Base-by-base conservation (phyloP, 1,140 invertebrate genomes). In the Limonius californicus region DNA sequence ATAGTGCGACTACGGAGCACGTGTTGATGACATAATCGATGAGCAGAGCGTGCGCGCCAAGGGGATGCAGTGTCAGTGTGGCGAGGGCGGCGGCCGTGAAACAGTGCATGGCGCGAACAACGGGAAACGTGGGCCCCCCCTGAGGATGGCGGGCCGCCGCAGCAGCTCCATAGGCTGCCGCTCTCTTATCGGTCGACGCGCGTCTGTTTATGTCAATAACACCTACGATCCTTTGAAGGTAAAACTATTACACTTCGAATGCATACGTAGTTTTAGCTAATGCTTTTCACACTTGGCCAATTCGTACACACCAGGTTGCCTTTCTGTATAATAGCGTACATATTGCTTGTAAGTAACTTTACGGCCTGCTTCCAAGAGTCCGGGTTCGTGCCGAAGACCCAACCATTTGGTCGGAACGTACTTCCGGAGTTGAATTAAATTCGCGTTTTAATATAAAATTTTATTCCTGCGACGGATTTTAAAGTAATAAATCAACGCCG, bases 81-180 rank as follows among this genome's bases (percentile, higher is more conserved):
- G 56, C 62, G 67, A 63, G 67, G 67, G 67, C 67, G 67, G 66
- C 67, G 62, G 64, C 65, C 62, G 60, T 62, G 57, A 57, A 62
- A 68, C 59, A 60, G 59, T 69, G 50, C 57, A 62, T 64, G 64
- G 59, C 62, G 64, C 54, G 55, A 66, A 59, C 59, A 60, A 55
- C 55, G 59, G 57, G 63, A 30, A 67, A 54, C 62, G 64, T 64
- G 62, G 39, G 56, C 53, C 54, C 59, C 57, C 59, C 60, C 53
- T 65, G 53, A 63, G 80, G 64, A 76, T 82, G 78, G 80, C 82
- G 45, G 82, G 81, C 27, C 74, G 82, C 35, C 74, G 82, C 19
- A 82, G 81, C 68, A 82, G 81, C 68, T 83, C 82, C 15, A 83
- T 83, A 45, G 82, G 82, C 14, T 82, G 82, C 63, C 77, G 81